Evolutionary conservation across 2,113 vertebrate genomes (phyloP).

Genomic region (Halcyon senegalensis): DNA sequence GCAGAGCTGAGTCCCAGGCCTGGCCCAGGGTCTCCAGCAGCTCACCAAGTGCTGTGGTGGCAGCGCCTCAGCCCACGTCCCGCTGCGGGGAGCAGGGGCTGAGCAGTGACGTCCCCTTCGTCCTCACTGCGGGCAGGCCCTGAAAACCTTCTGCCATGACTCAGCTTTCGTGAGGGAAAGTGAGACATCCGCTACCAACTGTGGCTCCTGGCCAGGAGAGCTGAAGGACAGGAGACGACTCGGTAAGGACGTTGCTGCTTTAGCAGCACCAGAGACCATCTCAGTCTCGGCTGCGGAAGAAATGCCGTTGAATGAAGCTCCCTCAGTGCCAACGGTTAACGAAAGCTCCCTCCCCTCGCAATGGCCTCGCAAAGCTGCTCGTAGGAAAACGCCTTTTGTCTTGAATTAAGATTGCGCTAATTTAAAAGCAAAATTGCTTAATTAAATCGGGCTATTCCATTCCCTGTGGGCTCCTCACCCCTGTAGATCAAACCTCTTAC

Average conservation of each 20-base stretch:
- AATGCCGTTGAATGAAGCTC: fast-evolving
- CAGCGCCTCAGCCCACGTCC: background rate
- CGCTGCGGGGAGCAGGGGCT: fast-evolving
- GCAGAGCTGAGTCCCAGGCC: background rate
- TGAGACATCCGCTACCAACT: background rate
- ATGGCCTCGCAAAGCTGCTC: background rate
- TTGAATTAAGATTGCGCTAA: background rate
- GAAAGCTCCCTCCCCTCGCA: background rate
- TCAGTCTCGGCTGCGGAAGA: background rate
- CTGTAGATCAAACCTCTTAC: background rate
- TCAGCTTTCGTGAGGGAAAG: background rate
- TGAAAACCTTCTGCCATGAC: background rate
- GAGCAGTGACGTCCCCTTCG: background rate
- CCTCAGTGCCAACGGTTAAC: background rate
- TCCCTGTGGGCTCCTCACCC: background rate
- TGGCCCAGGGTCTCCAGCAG: background rate
- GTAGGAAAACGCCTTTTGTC: background rate
- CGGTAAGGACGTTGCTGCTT: fast-evolving
- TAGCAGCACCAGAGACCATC: background rate
- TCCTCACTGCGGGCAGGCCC: background rate
- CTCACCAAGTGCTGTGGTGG: background rate
- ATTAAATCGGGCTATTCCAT: background rate
- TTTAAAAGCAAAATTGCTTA: background rate
- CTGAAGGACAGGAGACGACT: background rate
- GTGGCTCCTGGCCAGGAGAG: background rate